Conservation (phyloP, 2,113 vertebrate species). For the Pseudorectes ferrugineus region DNA sequence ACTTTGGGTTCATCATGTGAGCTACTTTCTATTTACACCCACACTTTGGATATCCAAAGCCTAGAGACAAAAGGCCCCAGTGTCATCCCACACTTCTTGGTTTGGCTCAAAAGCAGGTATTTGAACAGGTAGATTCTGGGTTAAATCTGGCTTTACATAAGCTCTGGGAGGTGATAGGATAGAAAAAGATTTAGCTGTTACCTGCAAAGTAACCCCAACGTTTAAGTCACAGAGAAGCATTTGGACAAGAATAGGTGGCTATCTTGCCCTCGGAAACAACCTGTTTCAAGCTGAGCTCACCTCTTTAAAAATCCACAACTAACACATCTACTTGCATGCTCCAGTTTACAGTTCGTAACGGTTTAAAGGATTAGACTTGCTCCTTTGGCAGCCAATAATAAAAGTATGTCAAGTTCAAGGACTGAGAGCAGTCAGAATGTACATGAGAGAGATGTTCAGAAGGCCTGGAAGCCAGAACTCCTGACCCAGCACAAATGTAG, state of each 20-base stretch:
- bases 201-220: background rate
- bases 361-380: background rate
- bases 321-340: background rate
- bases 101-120: background rate
- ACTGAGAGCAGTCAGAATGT: background rate
- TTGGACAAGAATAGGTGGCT: background rate
- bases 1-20: background rate
- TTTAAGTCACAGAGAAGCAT: background rate
- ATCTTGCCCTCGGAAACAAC: background rate
- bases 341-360: background rate
- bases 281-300: background rate
- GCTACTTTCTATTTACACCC: background rate
- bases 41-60: background rate
- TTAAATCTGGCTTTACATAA: constrained; percentile 32
- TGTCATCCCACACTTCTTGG: background rate
- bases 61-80: background rate
- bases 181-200: background rate
- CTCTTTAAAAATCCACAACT: background rate
- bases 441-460: fast-evolving
- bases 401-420: background rate
- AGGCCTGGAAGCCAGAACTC: background rate
- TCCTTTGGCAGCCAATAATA: background rate
- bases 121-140: background rate
- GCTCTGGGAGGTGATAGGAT: background rate
- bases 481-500: background rate